A percentile compares a stretch with the other conserved stretches of the same genome.
phyloP scores from a whole-genome alignment of 1,140 invertebrate species.

The Lepidurus packardi region DNA sequence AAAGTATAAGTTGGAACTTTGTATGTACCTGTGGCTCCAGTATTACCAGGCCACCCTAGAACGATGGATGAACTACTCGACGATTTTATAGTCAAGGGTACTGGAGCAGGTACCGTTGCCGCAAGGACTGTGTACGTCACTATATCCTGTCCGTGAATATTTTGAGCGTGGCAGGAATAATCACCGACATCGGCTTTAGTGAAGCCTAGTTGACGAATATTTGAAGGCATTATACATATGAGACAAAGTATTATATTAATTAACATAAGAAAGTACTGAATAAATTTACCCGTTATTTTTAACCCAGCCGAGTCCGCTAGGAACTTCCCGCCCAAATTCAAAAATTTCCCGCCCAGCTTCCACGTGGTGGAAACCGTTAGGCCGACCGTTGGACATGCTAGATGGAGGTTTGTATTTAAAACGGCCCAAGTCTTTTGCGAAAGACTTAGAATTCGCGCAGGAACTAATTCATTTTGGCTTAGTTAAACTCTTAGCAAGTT shows the following conservation, averaged over 20 bases:
- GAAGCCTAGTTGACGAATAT: not conserved
- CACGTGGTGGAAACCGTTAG: not conserved
- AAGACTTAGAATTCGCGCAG: not conserved
- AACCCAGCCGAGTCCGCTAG: not conserved
- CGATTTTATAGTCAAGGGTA: constrained; percentile 4
- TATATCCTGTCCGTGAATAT: constrained; percentile 26
- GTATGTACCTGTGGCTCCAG: constrained; percentile 21
- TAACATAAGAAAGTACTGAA: not conserved
- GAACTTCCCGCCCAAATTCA: not conserved
- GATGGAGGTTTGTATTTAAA: not conserved
- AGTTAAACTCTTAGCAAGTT: not conserved
- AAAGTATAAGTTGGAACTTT: not conserved
- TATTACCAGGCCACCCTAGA: constrained; percentile 18
- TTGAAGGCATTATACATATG: not conserved
- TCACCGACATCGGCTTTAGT: constrained; percentile 9
- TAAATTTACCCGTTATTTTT: not conserved
- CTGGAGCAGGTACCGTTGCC: not conserved
- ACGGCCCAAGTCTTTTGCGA: not conserved
- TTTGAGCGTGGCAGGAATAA: constrained; percentile 27
- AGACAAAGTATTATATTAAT: not conserved
- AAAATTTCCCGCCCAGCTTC: constrained; percentile 9
- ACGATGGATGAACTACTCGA: constrained; percentile 27
- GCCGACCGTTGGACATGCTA: not conserved
- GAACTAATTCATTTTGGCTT: not conserved
- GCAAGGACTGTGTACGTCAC: constrained; percentile 21